Evolutionary conservation across 2,113 vertebrate species (phyloP), one percentile per base, ranked within the genome.

Genomic region (Oncorhynchus mykiss): DNA sequence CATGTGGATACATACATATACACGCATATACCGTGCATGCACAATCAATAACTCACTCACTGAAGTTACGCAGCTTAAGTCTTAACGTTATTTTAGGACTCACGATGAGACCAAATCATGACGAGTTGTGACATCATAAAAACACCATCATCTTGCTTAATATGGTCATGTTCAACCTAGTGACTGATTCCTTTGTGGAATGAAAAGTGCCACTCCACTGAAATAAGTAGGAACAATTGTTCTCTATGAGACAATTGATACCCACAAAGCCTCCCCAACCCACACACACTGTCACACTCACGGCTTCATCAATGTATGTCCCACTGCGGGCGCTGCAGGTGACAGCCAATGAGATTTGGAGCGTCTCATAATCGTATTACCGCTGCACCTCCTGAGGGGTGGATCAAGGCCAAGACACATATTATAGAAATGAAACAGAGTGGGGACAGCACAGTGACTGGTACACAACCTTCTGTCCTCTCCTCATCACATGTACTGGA

Each of bases 371-470:
- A 91, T 91, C 84, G 66, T 81, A 86, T 88, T 91, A 86, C 80
- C 78, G 81, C 85, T 81, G 79, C 76, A 79, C 86, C 75, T 76
- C 70, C 31, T 75, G 76, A 79, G 73, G 72, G 73, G 78, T 91
- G 92, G 91, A 92, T 78, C 89, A 84, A 89, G 84, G 90, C 91
- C 91, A 91, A 87, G 80, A 90, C 87, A 85, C 74, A 84, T 88
- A 89, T 91, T 90, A 85, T 84, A 89, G 89, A 85, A 27, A 90
- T 89, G 90, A 87, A 90, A 91, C 78, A 66, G 85, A 84, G 62
- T 2, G 68, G 70, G 71, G 70, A 64, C 80, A 77, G 64, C 25
- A 9, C 34, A 2, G 6, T 39, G 34, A 39, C 34, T 39, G 34
- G 34, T 39, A 9, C 34, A 39, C 34, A 2, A 39, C 66, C 62